Conservation (phyloP, 92 coral and sea anemone genomes). For the Porites cylindrica region DNA sequence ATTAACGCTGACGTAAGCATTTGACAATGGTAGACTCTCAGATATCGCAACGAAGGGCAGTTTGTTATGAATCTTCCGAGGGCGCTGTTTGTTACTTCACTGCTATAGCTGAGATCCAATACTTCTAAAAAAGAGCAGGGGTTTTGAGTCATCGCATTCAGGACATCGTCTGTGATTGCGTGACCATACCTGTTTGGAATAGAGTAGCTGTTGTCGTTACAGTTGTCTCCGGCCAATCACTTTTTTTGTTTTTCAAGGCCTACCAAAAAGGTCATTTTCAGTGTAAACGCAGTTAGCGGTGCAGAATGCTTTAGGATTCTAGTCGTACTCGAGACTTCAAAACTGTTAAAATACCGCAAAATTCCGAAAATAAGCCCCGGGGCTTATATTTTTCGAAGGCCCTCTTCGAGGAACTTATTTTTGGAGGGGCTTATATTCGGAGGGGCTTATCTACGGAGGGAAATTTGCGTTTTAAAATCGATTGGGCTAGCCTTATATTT, state of each 20-base stretch:
- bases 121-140: conserved; percentile 63
- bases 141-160: conserved; percentile 65
- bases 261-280: too few species aligned
- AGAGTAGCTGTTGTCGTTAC: not conserved
- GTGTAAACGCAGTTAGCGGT: too few species aligned
- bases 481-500: too few species aligned
- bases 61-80: conserved; percentile 58
- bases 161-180: conserved; percentile 87
- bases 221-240: not conserved
- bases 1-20: conserved; percentile 69
- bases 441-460: too few species aligned
- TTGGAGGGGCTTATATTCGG: too few species aligned
- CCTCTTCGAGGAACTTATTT: too few species aligned
- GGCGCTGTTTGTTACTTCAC: conserved; percentile 68
- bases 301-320: too few species aligned
- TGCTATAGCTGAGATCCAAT: conserved; percentile 91
- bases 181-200: conserved; percentile 68
- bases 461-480: too few species aligned
- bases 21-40: conserved; percentile 87
- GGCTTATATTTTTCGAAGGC: too few species aligned
- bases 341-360: too few species aligned
- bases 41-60: conserved; percentile 65
- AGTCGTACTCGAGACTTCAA: too few species aligned
- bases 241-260: not conserved
- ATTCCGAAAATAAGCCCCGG: too few species aligned